A percentile compares a stretch with the other conserved stretches of the same genome.
These are phyloP conservation scores for Chironomus tentans DNA, from an alignment of 2,888 invertebrate genomes.

Conservation along the genomic window DNA sequence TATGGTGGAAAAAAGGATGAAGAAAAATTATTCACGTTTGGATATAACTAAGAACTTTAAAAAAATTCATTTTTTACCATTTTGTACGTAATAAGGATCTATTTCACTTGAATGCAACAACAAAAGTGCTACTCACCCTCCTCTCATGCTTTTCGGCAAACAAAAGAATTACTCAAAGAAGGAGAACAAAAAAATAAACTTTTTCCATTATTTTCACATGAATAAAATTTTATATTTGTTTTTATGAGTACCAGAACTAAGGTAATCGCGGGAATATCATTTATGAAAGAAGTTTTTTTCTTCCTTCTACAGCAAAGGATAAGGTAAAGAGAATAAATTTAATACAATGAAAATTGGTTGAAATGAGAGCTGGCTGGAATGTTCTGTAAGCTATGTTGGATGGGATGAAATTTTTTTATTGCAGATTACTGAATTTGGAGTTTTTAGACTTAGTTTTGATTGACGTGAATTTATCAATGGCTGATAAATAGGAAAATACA, in stretches of 20 bases:
- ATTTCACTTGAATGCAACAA: background rate
- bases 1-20: background rate
- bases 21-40: background rate
- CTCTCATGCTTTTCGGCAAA: background rate
- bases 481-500: too few relatives aligned
- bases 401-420: too few relatives aligned
- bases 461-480: too few relatives aligned
- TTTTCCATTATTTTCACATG: conserved; percentile 22
- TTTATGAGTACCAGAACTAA: background rate
- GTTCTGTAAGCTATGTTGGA: too few relatives aligned
- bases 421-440: too few relatives aligned
- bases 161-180: conserved; percentile 7
- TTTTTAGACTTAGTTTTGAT: too few relatives aligned
- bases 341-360: too few relatives aligned
- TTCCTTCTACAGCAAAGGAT: too few relatives aligned
- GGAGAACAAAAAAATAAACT: background rate
- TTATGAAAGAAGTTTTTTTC: too few relatives aligned
- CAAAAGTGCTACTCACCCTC: background rate
- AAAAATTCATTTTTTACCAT: background rate
- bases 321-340: too few relatives aligned
- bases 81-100: conserved; percentile 15
- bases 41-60: conserved; percentile 2
- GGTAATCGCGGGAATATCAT: too few relatives aligned
- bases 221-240: conserved; percentile 4
- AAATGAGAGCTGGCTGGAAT: too few relatives aligned